Conservation (phyloP, 2,888 invertebrate species). For the Synergus gifuensis region DNA sequence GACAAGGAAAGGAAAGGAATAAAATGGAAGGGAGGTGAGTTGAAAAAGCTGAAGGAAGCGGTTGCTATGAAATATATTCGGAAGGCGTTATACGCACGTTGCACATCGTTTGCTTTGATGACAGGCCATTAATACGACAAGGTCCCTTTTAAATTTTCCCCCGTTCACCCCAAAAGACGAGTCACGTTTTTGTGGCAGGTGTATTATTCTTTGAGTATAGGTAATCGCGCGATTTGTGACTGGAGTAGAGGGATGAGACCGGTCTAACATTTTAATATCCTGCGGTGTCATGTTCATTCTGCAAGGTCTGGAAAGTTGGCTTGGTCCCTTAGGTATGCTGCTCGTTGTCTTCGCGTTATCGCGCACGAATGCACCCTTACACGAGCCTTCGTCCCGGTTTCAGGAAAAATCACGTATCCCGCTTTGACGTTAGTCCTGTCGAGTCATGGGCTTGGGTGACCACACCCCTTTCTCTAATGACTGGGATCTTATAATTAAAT, state of each 20-base stretch:
- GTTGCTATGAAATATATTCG: slow-evolving; percentile 28
- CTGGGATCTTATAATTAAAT: background rate
- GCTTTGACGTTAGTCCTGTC: slow-evolving; percentile 15
- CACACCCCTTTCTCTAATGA: slow-evolving; percentile 8
- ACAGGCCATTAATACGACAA: slow-evolving; percentile 57
- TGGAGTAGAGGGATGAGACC: slow-evolving; percentile 45
- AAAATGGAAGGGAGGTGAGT: background rate
- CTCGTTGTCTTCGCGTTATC: slow-evolving; percentile 66
- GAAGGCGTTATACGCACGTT: slow-evolving; percentile 22
- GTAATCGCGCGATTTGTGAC: slow-evolving; percentile 23
- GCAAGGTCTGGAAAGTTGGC: slow-evolving; percentile 50
- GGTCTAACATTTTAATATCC: slow-evolving; percentile 70
- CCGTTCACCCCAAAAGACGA: slow-evolving; percentile 24
- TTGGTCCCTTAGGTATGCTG: slow-evolving; percentile 60
- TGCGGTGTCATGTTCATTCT: slow-evolving; percentile 68
- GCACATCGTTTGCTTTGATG: slow-evolving; percentile 38
- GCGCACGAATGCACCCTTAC: slow-evolving; percentile 65
- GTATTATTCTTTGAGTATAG: slow-evolving; percentile 49
- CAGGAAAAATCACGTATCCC: slow-evolving; percentile 64
- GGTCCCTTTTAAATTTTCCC: slow-evolving; percentile 31
- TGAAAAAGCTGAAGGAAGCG: slow-evolving; percentile 20
- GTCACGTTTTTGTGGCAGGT: slow-evolving; percentile 54
- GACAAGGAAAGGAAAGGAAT: background rate
- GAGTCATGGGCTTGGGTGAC: slow-evolving; percentile 20
- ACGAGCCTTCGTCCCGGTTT: slow-evolving; percentile 50